A percentile compares a stretch with the other conserved stretches of the same genome.
Conservation (phyloP, 2,888 invertebrate genomes). For the Apeira syringaria region DNA sequence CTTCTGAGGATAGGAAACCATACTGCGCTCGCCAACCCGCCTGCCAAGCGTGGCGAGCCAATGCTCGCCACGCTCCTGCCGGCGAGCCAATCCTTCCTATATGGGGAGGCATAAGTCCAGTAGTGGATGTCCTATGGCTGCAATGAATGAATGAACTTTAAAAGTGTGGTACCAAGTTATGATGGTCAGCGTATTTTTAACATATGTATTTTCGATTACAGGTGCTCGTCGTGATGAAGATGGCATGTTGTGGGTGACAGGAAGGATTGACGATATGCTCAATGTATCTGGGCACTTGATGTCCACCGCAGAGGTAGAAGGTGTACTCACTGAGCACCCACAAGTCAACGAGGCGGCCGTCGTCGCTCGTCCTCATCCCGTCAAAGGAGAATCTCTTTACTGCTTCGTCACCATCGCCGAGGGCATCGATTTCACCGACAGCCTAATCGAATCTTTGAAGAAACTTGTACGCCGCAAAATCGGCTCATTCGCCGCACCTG, state of each 20-base stretch:
- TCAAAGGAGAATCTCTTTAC: constrained; percentile 98
- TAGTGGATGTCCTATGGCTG: no score
- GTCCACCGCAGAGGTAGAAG: constrained; percentile 97
- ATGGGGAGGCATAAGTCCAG: no score
- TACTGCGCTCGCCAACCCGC: no score
- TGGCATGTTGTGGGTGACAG: constrained; percentile 98
- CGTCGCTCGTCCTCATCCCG: constrained; percentile 95
- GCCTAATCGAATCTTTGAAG: constrained; percentile 88
- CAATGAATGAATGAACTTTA: no score
- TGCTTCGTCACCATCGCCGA: constrained; percentile 97
- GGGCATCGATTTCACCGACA: constrained; percentile 87
- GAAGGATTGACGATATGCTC: constrained; percentile 98
- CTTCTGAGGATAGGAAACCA: no score
- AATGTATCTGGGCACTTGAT: constrained; percentile 99
- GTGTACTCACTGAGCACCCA: constrained; percentile 90
- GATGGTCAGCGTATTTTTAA: no score
- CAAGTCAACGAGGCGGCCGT: constrained; percentile 97
- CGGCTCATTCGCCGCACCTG: constrained; percentile 98
- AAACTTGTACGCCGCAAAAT: constrained; percentile 94
- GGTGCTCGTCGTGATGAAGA: constrained; percentile 96
- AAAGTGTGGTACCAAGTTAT: no score
- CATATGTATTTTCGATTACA: no score
- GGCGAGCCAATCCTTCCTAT: no score
- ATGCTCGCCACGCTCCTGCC: no score
- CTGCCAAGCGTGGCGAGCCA: no score